Evolutionary conservation across 2,888 invertebrate species (phyloP), one percentile per base, ranked within the genome.

Genomic region (Parnassius orleans): DNA sequence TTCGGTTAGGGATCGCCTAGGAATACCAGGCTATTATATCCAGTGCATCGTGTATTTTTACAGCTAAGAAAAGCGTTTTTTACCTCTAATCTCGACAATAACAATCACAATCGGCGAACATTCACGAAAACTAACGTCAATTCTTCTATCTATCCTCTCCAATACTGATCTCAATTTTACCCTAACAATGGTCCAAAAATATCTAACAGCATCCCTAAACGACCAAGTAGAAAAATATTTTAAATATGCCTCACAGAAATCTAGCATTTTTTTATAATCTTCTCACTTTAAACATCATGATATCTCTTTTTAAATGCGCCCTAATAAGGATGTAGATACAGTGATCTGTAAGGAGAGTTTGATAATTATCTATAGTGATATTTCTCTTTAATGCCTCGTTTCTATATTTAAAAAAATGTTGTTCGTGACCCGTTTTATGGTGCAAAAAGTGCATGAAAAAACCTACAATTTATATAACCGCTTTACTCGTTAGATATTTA

Each of bases 111-210:
- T 77, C 73, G 73, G 83, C 77, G 79, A 80, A 83, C 81, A 83
- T 78, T 70, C 81, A 81, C 79, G 76, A 81, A 82, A 82, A 81
- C 87, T 88, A 88, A 84, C 84, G 79, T 81, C 80, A 79, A 82
- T 70, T 74, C 74, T 76, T 14, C 50, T 51, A 48, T 60, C 55
- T 73, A 66, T 75, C 47, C 73, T 79, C 79, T 74, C 83, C 77
- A 90, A 90, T 89, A 91, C 90, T 90, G 90, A 86, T 87, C 83
- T 82, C 81, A 84, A 79, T 83, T 46, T 79, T 80, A 85, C 84
- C 87, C 84, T 87, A 90, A 91, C 89, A 91, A 87, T 90, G 90
- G 90, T 91, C 90, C 91, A 91, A 90, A 91, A 91, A 90, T 91
- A 91, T 90, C 89, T 89, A 89, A 84, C 84, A 87, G 86, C 88